These are phyloP conservation scores for Pandion haliaetus DNA, from an alignment of 2,113 vertebrate species.

Conservation along the genomic window DNA sequence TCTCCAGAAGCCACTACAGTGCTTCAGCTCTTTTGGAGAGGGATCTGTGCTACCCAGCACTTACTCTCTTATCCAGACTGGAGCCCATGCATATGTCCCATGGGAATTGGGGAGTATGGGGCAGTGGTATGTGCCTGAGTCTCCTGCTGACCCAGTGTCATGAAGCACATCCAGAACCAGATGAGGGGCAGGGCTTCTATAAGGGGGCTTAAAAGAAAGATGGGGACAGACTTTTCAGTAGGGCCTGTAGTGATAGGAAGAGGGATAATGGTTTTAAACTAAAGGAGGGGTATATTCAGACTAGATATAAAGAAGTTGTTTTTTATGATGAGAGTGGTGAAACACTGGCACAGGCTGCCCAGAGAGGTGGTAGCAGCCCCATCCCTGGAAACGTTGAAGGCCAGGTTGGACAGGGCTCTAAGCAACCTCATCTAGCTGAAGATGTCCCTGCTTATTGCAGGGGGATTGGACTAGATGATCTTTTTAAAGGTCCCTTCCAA, in stretches of 20 bases:
- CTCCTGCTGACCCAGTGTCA: neutral
- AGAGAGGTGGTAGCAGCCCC: neutral
- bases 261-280: neutral
- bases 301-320: neutral
- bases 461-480: too few species aligned
- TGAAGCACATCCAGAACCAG: neutral
- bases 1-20: neutral
- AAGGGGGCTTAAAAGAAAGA: neutral
- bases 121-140: neutral
- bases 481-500: neutral
- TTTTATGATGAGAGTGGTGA: neutral
- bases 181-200: neutral
- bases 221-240: neutral
- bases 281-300: neutral
- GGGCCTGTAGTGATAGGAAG: too few species aligned
- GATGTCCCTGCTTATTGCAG: neutral
- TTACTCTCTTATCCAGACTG: neutral
- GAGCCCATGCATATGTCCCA: neutral
- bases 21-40: neutral
- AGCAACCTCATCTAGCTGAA: neutral
- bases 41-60: neutral
- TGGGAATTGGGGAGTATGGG: neutral
- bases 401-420: too few species aligned
- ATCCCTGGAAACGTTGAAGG: neutral
- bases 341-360: neutral